Base-by-base conservation (phyloP, 1,140 invertebrate genomes). In the Penaeus japonicus region DNA sequence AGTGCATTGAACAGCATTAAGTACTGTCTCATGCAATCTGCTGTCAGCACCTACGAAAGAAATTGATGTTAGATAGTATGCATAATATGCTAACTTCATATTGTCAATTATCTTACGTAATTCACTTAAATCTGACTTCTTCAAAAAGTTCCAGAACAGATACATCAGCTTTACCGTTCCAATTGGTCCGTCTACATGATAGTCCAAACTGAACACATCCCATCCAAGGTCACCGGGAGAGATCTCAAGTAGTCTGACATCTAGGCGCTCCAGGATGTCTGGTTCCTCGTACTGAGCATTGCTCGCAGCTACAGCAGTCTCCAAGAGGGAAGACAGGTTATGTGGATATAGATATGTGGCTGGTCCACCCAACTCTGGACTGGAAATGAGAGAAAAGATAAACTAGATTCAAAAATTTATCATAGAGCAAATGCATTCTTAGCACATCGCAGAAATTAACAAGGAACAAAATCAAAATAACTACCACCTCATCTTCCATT, bases 201-300 rank as follows among this genome's bases (percentile, higher is more conserved):
- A 99, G 92, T 97, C 96, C 78, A 99, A 93, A 91, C 96, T 96
- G 92, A 99, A 98, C 70, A 99, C 96, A 93, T 99, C 98, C 98
- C 98, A 99, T 4, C 98, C 98, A 85, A 94, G 95, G 92, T 99
- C 98, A 47, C 96, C 96, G n/a, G 95, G 94, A 35, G 95, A 95
- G 12, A 94, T 92, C 53, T 96, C 95, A 89, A 98, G 94, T 24
- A 98, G 94, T 91, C 96, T 95, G 20, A 98, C 96, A 93, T 98
- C 97, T 18, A 99, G 93, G 24, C 97, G 93, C 90, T 96, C 95
- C 1, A 98, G 94, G 53, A 99, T 96, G 92, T 99, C 97, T 57
- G 95, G 95, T 91, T 98, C 96, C 92, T 99, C 97, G 92, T 95
- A 97, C 92, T 99, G 97, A 53, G 97, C 96, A 93, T 98, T 98